These are phyloP conservation scores for Bombus ignitus DNA, from an alignment of 1,140 invertebrate species.

Conservation along the genomic window DNA sequence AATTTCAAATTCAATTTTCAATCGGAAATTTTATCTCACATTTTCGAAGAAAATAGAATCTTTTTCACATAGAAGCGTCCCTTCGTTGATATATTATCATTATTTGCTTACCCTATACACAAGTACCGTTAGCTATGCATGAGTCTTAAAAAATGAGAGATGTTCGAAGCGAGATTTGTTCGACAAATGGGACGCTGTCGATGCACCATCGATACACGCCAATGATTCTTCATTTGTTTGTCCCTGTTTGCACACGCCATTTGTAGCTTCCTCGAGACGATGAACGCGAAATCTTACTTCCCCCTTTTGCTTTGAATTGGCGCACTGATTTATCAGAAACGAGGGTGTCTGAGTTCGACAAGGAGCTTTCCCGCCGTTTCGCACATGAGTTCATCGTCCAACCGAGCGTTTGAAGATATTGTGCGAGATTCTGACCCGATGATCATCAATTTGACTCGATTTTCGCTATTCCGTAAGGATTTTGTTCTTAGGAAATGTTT, in stretches of 20 bases:
- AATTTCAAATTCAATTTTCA: not conserved
- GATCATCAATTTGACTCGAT: not conserved
- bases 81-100: too few species aligned
- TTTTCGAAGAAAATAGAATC: too few species aligned
- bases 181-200: constrained; percentile 31
- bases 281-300: not conserved
- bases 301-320: not conserved
- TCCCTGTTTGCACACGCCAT: constrained; percentile 22
- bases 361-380: not conserved
- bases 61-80: too few species aligned
- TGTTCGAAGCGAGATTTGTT: constrained; percentile 31
- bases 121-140: not conserved
- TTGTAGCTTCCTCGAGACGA: constrained; percentile 1
- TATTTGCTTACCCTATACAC: too few species aligned
- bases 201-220: not conserved
- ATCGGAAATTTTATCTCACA: not conserved
- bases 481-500: not conserved
- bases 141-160: not conserved
- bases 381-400: not conserved
- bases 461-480: not conserved
- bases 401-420: not conserved
- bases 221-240: not conserved
- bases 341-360: not conserved
- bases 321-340: constrained; percentile 22
- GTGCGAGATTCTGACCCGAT: not conserved